A percentile compares a stretch with the other conserved stretches of the same genome.
Conservation (phyloP, 2,797 vertebrate genomes). For the Gadopsis marmoratus region DNA sequence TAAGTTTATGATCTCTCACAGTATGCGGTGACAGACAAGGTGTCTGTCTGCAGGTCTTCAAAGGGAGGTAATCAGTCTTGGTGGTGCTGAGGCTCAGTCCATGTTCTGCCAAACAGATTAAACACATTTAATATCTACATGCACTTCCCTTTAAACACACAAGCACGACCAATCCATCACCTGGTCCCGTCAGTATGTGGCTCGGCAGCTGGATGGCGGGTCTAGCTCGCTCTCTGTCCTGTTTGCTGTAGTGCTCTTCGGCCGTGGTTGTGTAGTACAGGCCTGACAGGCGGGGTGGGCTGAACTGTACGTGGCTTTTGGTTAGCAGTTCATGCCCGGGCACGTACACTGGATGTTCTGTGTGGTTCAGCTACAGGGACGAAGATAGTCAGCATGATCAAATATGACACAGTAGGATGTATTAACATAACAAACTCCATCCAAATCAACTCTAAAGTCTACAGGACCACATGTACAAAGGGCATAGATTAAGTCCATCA, state of each 20-base stretch:
- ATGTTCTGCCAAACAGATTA: slow-evolving; percentile 46
- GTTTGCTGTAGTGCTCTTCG: slow-evolving; percentile 48
- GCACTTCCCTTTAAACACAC: background rate
- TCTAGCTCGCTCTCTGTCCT: background rate
- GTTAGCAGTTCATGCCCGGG: slow-evolving; percentile 44
- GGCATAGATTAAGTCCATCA: background rate
- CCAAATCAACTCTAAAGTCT: background rate
- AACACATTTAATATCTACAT: slow-evolving; percentile 4
- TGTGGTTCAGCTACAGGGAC: slow-evolving; percentile 10
- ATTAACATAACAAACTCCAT: background rate
- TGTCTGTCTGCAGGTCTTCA: slow-evolving; percentile 22
- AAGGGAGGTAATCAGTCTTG: slow-evolving; percentile 52
- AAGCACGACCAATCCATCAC: slow-evolving; percentile 34
- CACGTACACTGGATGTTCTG: slow-evolving; percentile 11
- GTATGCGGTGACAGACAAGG: background rate
- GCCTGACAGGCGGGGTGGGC: slow-evolving; percentile 16
- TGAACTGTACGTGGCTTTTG: slow-evolving; percentile 64
- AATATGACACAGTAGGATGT: background rate
- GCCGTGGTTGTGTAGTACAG: slow-evolving; percentile 59
- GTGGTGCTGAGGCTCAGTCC: slow-evolving; percentile 39
- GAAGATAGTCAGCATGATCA: background rate
- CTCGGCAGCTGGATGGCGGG: slow-evolving; percentile 16
- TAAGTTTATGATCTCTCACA: slow-evolving; percentile 32
- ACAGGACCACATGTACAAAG: background rate
- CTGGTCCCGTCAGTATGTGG: slow-evolving; percentile 56